Base-by-base conservation (phyloP, 2,113 vertebrate species). In the Cygnus buccinator region DNA sequence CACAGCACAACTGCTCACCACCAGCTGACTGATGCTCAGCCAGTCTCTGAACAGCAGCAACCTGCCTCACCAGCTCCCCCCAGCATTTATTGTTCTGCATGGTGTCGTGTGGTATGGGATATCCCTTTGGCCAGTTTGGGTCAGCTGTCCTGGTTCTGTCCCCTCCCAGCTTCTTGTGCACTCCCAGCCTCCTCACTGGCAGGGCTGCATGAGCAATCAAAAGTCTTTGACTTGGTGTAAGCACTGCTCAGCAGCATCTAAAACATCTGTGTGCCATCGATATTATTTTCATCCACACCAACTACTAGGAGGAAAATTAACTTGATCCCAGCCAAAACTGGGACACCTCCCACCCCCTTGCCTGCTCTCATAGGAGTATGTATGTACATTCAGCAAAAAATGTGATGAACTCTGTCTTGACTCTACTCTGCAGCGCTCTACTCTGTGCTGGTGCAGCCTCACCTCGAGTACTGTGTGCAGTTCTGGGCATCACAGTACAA, bases 361-460 rank as follows among this genome's bases (percentile, higher is more conserved):
- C 17, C 22, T 50, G 22, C 21, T 11, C 48, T 50, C 48, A 50
- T 50, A 50, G 48, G 48, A 61, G 22, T 82, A n/a, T 66, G 35
- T 89, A 37, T 93, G 80, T 58, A 73, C 73, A 78, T 91, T 90
- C 92, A 95, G 91, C 87, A 92, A 96, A 96, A 84, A 54, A 58
- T 28, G 61, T 3, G 1, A 33, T 70, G 73, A 91, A 76, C 66
- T 92, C 70, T 89, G 31, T 75, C 80, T 92, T 94, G 94, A 39
- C 39, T 39, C 39, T 39, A 39, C 39, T 39, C 39, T 39, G 39
- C 39, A 39, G 39, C 39, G 39, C 39, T 39, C 39, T 39, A 39
- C 39, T 39, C 39, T 39, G 39, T 11, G 39, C 39, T 39, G 39
- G 39, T 39, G 39, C 39, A 10, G 39, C 39, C 39, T 39, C 39